Base-by-base conservation (phyloP, 2,888 invertebrate species). In the Brachylomia viminalis region DNA sequence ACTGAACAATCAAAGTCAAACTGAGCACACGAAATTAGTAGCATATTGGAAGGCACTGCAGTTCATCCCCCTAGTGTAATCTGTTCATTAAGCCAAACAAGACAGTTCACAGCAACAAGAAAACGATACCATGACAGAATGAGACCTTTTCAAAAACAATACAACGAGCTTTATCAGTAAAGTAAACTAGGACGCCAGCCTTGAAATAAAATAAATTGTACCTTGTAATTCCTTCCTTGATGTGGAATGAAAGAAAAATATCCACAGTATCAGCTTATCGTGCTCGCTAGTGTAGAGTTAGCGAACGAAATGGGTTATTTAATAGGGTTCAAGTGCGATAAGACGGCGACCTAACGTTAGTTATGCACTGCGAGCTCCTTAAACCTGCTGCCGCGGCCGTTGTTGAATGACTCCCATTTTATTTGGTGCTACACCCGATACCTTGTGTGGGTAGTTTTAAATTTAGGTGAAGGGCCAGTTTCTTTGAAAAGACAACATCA, bases 171-270 rank as follows among this genome's bases (percentile, higher is more conserved):
- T 85, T 78, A 84, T 68, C 86, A 77, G 70, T 73, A 67, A 80
- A 75, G 27, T 49, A 52, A 80, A 80, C 72, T 49, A 75, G 61
- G 62, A 75, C 71, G 47, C 45, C 38, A 70, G 68, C 64, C 72
- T 68, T 79, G 64, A 80, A 86, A 84, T 77, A 77, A 79, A 83
- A 77, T 74, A 79, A 83, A 83, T 68, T 72, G 72, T 78, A 62
- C 66, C 70, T 73, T 80, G 84, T 79, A 86, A 77, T 84, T 78
- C 75, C 67, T 79, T 79, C 80, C 77, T 68, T 78, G 78, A 84
- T 74, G 86, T 68, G 71, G 66, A 86, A 80, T 84, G 84, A 80
- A 87, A 87, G 86, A 87, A 86, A 79, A 86, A 84, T 87, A 87
- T 56, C 82, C 71, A n/a, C 65, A 68, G 77, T 82, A 84, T 86